A percentile compares a stretch with the other conserved stretches of the same genome.
phyloP scores from a whole-genome alignment of 2,888 invertebrate species.

The Mythimna pallens region DNA sequence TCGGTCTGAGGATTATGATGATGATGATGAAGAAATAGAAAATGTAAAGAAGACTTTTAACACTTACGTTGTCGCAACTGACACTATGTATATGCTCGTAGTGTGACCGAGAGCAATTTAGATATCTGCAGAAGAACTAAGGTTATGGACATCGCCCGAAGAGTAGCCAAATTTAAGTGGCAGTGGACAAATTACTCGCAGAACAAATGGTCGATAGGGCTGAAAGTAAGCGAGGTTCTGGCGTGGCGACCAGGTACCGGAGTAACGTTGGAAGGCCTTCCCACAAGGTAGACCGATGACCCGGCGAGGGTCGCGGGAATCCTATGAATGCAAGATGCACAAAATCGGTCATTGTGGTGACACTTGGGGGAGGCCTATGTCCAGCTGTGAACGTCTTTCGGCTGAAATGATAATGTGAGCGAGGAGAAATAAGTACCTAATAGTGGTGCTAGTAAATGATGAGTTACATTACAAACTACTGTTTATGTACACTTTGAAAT shows the following conservation, averaged over 20 bases:
- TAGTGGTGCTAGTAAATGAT: constrained; percentile 15
- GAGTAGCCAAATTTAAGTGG: no score
- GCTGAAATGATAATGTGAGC: neutral
- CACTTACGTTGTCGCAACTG: neutral
- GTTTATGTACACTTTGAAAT: constrained; percentile 34
- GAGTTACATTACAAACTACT: constrained; percentile 21
- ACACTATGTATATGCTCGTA: neutral
- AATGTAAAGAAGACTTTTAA: neutral
- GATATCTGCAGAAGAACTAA: neutral
- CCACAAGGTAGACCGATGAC: no score
- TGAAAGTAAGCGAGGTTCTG: no score
- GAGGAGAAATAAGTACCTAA: constrained; percentile 21
- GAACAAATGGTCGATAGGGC: neutral
- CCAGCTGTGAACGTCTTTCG: no score
- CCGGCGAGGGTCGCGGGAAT: no score
- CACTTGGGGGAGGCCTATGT: neutral
- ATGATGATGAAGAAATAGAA: neutral
- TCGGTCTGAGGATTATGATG: no score
- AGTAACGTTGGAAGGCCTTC: no score
- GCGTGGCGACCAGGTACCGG: no score
- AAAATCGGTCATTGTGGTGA: neutral
- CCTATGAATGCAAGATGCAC: no score
- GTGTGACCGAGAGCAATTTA: no score
- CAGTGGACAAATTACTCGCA: no score
- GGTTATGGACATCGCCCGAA: no score